Evolutionary conservation across 2,888 invertebrate genomes (phyloP), one percentile per base, ranked within the genome.

Genomic region (Andrena camellia): DNA sequence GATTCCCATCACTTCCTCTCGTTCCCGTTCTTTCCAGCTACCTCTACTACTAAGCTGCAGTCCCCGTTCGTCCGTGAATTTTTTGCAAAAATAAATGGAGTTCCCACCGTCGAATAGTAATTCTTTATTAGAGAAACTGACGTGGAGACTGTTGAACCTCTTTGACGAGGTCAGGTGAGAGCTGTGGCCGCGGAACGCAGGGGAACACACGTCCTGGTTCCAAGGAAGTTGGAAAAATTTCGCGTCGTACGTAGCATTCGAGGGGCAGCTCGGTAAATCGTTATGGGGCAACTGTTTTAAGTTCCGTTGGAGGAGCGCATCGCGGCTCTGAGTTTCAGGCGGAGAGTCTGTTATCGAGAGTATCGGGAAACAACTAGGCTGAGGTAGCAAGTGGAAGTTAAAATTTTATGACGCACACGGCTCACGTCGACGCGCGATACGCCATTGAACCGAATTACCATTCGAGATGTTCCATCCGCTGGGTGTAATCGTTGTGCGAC

Each of bases 381-480:
- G 42, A 66, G 66, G 23, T 13, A 57, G 10, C 23, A 66, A 70
- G 69, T 63, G 62, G n/a, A 73, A 66, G 74, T 81, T 74, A 81
- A 81, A 70, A 74, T 81, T 81, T 81, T 70, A 81, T 33, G 81
- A 81, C 62, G 59, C 73, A 31, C 52, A 23, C n/a, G 26, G 69
- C 33, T 80, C 42, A 64, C 69, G 68, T 79, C 67, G 48, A 62
- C 20, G 42, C 66, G 42, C 80, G 54, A 68, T 78, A 68, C 48
- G 62, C 68, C 66, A 54, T 80, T 80, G 77, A 73, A 60, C 59
- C 26, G 67, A 69, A 69, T 67, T 70, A 73, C 64, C 59, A 69
- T 81, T 80, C 69, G 23, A 35, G 81, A 73, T 33, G 57, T 73
- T 64, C 35, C 10, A 6, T 64, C 57, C 72, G 23, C 2, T 7